Conservation (phyloP, 2,797 vertebrate species). For the Cichlasoma orientale region DNA sequence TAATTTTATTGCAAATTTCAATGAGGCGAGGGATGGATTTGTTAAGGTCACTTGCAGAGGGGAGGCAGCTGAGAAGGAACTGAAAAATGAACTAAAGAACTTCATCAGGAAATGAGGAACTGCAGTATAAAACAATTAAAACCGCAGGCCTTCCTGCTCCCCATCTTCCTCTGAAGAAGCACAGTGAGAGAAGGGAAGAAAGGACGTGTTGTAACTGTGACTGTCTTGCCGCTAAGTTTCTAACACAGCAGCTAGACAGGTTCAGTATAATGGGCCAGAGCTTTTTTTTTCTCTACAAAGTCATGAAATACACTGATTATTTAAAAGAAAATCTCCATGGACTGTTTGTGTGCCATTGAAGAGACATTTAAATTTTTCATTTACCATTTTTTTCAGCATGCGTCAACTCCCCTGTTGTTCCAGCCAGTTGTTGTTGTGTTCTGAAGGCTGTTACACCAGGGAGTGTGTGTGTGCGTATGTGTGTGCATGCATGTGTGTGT, state of each 20-base stretch:
- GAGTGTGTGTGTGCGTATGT: slow-evolving; percentile 19
- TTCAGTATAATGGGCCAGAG: not conserved
- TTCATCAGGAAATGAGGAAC: slow-evolving; percentile 53
- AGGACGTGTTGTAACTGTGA: slow-evolving; percentile 10
- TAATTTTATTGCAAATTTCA: slow-evolving; percentile 71
- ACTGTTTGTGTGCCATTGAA: slow-evolving; percentile 6
- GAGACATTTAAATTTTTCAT: slow-evolving; percentile 56
- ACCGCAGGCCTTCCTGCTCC: not conserved
- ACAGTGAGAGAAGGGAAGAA: not conserved
- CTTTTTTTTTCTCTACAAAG: slow-evolving; percentile 14
- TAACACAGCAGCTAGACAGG: not conserved
- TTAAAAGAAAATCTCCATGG: not conserved
- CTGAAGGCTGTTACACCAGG: slow-evolving; percentile 20
- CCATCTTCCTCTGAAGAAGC: not conserved
- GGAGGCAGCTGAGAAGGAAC: slow-evolving; percentile 14
- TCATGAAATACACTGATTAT: not conserved
- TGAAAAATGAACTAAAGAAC: slow-evolving; percentile 42
- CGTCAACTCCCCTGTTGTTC: slow-evolving; percentile 37
- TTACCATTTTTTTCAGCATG: slow-evolving; percentile 51
- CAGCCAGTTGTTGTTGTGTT: slow-evolving; percentile 32
- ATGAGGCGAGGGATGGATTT: slow-evolving; percentile 58
- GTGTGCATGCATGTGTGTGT: slow-evolving; percentile 36
- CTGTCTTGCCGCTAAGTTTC: not conserved
- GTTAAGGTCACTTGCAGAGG: slow-evolving; percentile 61
- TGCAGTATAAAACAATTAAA: slow-evolving; percentile 54